Evolutionary conservation across 2,797 vertebrate species (phyloP).

Genomic region (Oreochromis grahami): DNA sequence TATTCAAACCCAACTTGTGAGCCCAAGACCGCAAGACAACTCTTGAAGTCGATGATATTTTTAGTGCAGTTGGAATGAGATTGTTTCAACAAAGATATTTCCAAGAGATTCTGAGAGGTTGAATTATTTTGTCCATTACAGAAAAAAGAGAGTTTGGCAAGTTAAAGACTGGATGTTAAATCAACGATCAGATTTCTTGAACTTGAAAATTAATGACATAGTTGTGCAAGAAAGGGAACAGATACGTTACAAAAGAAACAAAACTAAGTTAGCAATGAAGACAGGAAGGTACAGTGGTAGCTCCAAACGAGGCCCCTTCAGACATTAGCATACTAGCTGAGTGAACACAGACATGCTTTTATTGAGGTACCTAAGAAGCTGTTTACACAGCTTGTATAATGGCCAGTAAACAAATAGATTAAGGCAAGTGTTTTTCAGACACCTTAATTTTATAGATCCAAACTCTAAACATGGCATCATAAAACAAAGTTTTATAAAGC

Average conservation of each 20-base stretch:
- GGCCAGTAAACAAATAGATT: slow-evolving; percentile 44
- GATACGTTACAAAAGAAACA: neutral
- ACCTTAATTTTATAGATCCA: slow-evolving; percentile 60
- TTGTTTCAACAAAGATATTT: slow-evolving; percentile 48
- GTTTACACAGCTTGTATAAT: slow-evolving; percentile 49
- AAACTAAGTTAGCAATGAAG: neutral
- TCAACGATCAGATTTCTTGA: slow-evolving; percentile 5
- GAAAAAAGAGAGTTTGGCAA: slow-evolving; percentile 19
- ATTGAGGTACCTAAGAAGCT: slow-evolving; percentile 42
- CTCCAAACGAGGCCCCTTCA: neutral
- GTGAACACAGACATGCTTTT: slow-evolving; percentile 33
- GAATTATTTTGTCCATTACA: slow-evolving; percentile 17
- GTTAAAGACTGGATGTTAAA: neutral
- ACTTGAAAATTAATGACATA: slow-evolving; percentile 30
- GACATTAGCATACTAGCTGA: slow-evolving; percentile 3
- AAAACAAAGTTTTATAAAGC: slow-evolving; percentile 58
- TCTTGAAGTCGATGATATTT: slow-evolving; percentile 56
- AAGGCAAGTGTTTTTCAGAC: slow-evolving; percentile 40
- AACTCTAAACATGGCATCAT: slow-evolving; percentile 21
- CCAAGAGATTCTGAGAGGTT: slow-evolving; percentile 31
- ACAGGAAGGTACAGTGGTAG: neutral
- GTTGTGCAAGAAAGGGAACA: slow-evolving; percentile 5
- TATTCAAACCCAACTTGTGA: slow-evolving; percentile 34
- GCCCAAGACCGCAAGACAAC: slow-evolving; percentile 37
- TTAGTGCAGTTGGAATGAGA: slow-evolving; percentile 56